These are phyloP conservation scores for Chlamydotis undulata DNA, from an alignment of 2,113 vertebrate species.

Conservation along the genomic window DNA sequence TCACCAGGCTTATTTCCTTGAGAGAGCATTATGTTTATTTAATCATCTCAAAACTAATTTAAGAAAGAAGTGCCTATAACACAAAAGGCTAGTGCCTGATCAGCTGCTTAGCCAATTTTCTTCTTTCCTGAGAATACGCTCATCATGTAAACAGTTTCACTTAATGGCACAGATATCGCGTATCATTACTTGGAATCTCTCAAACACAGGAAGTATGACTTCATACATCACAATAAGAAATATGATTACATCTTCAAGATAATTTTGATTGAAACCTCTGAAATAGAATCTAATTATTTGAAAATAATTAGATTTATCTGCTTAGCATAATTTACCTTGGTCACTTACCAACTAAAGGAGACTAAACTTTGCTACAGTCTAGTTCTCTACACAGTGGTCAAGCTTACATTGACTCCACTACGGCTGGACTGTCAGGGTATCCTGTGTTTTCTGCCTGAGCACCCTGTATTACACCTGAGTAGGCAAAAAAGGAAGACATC, in stretches of 20 bases:
- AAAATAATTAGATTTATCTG: constrained; percentile 37
- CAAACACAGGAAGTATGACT: neutral
- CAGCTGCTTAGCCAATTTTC: neutral
- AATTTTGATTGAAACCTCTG: constrained; percentile 32
- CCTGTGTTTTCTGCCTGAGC: neutral
- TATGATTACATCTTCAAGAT: constrained; percentile 12
- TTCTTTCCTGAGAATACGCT: neutral
- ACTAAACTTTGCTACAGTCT: neutral
- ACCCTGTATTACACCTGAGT: neutral
- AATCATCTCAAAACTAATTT: constrained; percentile 31
- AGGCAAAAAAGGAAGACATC: neutral
- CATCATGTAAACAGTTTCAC: neutral
- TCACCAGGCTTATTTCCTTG: neutral
- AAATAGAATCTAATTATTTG: constrained; percentile 38
- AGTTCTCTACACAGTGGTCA: neutral
- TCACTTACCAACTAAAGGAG: neutral
- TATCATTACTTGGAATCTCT: neutral
- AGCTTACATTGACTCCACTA: neutral
- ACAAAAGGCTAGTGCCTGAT: neutral
- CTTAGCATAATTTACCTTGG: neutral
- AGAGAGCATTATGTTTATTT: neutral
- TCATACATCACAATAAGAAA: constrained; percentile 30
- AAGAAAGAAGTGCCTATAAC: neutral
- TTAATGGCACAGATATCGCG: neutral
- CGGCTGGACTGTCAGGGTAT: neutral